Evolutionary conservation across 1,140 invertebrate genomes (phyloP).

Genomic region (Pogonognathellus flavescens): DNA sequence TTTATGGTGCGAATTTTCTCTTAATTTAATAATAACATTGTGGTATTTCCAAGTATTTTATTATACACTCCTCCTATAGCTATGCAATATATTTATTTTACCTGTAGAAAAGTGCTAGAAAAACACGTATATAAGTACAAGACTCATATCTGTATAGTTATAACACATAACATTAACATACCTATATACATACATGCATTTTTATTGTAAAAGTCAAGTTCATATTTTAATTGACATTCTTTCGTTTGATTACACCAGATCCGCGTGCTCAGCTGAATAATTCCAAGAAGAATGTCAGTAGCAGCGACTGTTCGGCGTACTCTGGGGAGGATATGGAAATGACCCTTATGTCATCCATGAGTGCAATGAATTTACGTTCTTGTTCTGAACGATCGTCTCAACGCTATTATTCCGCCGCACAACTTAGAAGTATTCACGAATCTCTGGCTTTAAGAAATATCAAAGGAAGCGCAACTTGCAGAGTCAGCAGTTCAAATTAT

Average conservation of each 20-base stretch:
- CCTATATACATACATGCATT: background rate
- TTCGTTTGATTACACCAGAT: slow-evolving; percentile 5
- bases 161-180: background rate
- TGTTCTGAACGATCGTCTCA: background rate
- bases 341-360: slow-evolving; percentile 1
- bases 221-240: background rate
- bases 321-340: slow-evolving; percentile 43
- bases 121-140: background rate
- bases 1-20: slow-evolving; percentile 20
- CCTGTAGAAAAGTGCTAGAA: background rate
- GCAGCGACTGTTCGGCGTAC: background rate
- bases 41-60: too few relatives aligned
- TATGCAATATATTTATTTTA: too few relatives aligned
- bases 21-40: background rate
- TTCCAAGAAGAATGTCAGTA: slow-evolving; percentile 42
- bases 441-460: slow-evolving; percentile 1
- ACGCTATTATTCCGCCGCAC: slow-evolving; percentile 19
- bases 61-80: too few relatives aligned
- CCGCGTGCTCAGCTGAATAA: slow-evolving; percentile 36
- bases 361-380: slow-evolving; percentile 14
- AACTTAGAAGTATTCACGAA: slow-evolving; percentile 27
- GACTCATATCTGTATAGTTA: background rate
- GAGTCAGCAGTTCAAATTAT: background rate
- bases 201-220: background rate
- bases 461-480: slow-evolving; percentile 7